Conservation (phyloP, 2,113 vertebrate species). For the Isichthys henryi region DNA sequence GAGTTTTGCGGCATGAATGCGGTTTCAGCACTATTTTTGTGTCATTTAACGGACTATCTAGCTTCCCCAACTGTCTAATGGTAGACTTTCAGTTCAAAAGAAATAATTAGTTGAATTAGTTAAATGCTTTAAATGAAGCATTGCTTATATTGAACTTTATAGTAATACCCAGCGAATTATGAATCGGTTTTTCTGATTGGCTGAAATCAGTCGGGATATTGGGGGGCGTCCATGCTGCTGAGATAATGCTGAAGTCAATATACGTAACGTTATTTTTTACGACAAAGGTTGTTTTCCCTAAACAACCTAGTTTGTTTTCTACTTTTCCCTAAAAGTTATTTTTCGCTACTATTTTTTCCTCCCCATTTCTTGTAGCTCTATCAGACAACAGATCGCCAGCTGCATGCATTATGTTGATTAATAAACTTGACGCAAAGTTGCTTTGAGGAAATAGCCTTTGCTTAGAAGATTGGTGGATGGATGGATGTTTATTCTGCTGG, state of each 20-base stretch:
- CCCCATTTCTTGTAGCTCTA: background rate
- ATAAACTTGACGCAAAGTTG: background rate
- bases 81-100: background rate
- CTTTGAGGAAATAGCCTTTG: background rate
- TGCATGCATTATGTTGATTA: background rate
- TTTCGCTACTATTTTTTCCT: background rate
- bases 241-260: background rate
- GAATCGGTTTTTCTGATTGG: background rate
- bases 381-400: background rate
- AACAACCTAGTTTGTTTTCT: too few relatives aligned
- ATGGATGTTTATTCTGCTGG: background rate
- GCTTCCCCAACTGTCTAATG: background rate
- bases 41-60: background rate
- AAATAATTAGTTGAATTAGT: background rate
- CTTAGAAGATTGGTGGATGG: background rate
- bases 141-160: background rate
- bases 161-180: background rate
- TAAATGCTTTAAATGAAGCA: background rate
- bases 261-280: background rate
- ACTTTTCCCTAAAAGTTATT: background rate
- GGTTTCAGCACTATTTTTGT: background rate
- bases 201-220: background rate
- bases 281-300: background rate
- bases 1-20: background rate
- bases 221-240: background rate